Evolutionary conservation across 2,888 invertebrate genomes (phyloP), one percentile per base, ranked within the genome.

Genomic region (Troides oblongomaculatus): DNA sequence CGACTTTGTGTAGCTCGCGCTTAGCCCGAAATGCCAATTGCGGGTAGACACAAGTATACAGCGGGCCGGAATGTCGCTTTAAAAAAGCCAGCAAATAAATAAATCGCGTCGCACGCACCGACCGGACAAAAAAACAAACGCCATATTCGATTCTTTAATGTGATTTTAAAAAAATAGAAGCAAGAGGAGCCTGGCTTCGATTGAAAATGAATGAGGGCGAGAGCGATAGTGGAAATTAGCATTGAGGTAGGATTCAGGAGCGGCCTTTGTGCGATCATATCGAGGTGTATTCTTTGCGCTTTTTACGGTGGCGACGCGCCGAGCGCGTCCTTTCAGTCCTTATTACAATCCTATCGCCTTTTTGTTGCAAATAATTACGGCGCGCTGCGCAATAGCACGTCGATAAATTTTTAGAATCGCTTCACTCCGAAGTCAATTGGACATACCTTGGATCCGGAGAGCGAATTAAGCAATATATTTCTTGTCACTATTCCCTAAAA

Each of bases 141-240:
- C 90, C 83, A 93, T 92, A 92, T 93, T 93, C 91, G 90, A 92
- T 92, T 92, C 93, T 93, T 92, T 89, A 91, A 92, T 91, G 92
- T 91, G 92, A 89, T 89, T 88, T 86, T 74, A 82, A 90, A 92
- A 92, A 92, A 92, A 92, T 90, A 91, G 89, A 89, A 90, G 85
- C 82, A 87, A 87, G 83, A 86, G 82, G 86, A 87, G 85, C 81
- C 85, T 86, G 89, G 87, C 83, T 91, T 84, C 91, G 91, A 92
- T 92, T 92, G 92, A 91, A 92, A 92, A 92, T 92, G 92, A 92
- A 92, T 91, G 92, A 92, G 92, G 86, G 88, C 88, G 92, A 89
- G 83, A 87, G 88, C 92, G 93, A 93, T 93, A 93, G 92, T 91
- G 91, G 93, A 92, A 93, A 93, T 93, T 93, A 93, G 93, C 93